Evolutionary conservation across 1,140 invertebrate species (phyloP), one percentile per base, ranked within the genome.

Genomic region (Latrodectus geometricus): DNA sequence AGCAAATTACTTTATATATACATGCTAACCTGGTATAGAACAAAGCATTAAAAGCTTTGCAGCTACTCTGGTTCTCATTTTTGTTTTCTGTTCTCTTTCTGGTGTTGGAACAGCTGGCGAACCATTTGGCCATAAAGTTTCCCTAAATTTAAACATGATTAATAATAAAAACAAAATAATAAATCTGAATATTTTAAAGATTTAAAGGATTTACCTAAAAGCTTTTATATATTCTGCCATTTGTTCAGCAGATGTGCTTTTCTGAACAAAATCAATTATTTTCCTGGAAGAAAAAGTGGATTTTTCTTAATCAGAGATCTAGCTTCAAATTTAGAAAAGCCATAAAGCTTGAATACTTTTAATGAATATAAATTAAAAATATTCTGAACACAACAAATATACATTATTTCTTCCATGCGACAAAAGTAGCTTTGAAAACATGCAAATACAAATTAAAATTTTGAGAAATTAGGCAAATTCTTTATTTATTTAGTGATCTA

Each of bases 191-290:
- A 72, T 23, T 23, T 20, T 14, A 72, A 14, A 14, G n/a, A 14
- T 7, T 9, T 17, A 35, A 21, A 14, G 21, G 8, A 92, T 93
- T 93, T 91, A 96, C 96, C 96, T 96, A 90, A 98, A 95, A 78
- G 94, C 92, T 90, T 94, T 94, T 83, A 99, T 93, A 92, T 97
- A 97, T 88, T 96, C 95, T 7, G 96, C 95, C 83, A 98, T 95
- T 91, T 97, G 96, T 85, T 96, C 94, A 35, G 97, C 96, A 89
- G 96, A 96, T 0, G 97, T 98, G 88, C 97, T 92, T 87, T 94
- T 94, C n/a, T 96, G 95, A 9, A 98, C 97, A 90, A 96, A 95
- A 89, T 98, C 97, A 20, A 98, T 93, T 88, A 99, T 98, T 91
- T 96, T 94, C 89, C 96, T 92, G 91, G 54, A 77, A 11, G 14